Conservation (phyloP, 2,113 vertebrate genomes). For the Aegotheles bennettii region DNA sequence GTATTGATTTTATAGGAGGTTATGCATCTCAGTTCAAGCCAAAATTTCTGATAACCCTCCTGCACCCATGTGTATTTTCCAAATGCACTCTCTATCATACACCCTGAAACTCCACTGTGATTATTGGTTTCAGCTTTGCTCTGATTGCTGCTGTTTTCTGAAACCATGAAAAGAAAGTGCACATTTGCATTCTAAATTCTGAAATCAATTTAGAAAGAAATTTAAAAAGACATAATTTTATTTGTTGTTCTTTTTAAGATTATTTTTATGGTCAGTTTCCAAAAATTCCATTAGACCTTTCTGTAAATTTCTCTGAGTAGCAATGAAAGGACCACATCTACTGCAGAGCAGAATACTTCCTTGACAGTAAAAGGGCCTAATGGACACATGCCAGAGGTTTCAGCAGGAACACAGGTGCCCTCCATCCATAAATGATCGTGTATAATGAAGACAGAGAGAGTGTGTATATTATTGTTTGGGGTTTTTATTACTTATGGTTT, state of each 20-base stretch:
- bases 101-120: neutral
- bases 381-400: constrained; percentile 29
- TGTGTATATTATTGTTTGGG: neutral
- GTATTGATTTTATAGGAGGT: neutral
- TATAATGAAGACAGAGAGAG: neutral
- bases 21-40: neutral
- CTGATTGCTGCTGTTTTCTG: neutral
- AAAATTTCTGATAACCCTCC: neutral
- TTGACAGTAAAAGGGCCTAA: constrained; percentile 34
- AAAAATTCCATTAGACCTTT: neutral
- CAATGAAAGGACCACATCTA: neutral
- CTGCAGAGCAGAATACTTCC: neutral
- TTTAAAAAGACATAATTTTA: neutral
- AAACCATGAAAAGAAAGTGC: neutral
- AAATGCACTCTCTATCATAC: neutral
- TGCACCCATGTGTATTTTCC: neutral
- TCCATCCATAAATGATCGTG: neutral
- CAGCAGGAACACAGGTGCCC: neutral
- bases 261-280: neutral
- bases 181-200: neutral
- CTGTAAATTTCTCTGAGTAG: constrained; percentile 14
- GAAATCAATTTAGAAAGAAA: neutral
- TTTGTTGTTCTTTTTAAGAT: neutral
- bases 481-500: constrained; percentile 4
- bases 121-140: neutral